These are phyloP conservation scores for Antigone vipio DNA, from an alignment of 2,113 vertebrate genomes.

Conservation along the genomic window DNA sequence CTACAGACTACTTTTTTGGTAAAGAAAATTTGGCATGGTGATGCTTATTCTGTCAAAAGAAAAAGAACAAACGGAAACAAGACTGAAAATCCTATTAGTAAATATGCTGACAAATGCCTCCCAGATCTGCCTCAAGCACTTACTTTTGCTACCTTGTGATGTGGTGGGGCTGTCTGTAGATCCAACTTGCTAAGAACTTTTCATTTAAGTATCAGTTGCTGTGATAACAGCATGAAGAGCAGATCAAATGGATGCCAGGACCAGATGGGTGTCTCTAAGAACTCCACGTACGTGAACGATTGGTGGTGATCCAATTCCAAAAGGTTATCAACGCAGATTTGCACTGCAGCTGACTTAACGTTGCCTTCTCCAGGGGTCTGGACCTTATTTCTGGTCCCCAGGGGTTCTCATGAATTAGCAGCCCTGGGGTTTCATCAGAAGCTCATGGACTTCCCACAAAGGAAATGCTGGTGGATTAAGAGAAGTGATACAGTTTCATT, in stretches of 20 bases:
- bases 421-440: background rate
- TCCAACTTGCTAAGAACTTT: background rate
- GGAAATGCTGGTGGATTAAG: background rate
- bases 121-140: background rate
- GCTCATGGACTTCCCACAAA: background rate
- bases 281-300: background rate
- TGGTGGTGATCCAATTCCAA: background rate
- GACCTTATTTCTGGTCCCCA: background rate
- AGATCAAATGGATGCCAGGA: slow-evolving; percentile 8
- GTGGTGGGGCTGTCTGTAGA: background rate
- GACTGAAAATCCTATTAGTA: background rate
- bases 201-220: slow-evolving; percentile 47
- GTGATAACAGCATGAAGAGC: slow-evolving; percentile 52
- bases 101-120: background rate
- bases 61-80: background rate
- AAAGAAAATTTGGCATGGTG: background rate
- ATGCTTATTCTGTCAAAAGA: background rate
- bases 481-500: background rate
- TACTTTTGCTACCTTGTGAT: background rate
- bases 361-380: background rate
- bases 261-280: slow-evolving; percentile 2
- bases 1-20: background rate
- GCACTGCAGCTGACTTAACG: background rate
- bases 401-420: background rate
- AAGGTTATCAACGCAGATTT: background rate